phyloP scores from a whole-genome alignment of 2,113 vertebrate species.

The Myxocyprinus asiaticus region DNA sequence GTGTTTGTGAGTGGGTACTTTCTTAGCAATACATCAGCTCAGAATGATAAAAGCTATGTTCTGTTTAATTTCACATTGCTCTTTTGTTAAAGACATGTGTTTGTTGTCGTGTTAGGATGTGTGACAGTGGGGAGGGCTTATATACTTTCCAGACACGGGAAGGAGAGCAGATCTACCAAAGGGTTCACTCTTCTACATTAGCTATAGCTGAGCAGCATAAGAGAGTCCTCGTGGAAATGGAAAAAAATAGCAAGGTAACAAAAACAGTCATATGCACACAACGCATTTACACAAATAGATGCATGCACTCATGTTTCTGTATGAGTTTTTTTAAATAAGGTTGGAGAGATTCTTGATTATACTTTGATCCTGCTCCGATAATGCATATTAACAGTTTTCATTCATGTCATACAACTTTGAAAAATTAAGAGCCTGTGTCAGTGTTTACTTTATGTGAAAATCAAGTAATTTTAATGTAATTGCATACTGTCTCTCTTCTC shows the following conservation, averaged over 20 bases:
- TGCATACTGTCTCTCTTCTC: background rate
- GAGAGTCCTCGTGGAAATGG: constrained; percentile 90
- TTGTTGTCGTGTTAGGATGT: constrained; percentile 79
- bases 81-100: background rate
- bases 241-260: constrained; percentile 91
- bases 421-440: background rate
- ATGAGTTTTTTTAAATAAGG: too few relatives aligned
- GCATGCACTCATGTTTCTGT: too few relatives aligned
- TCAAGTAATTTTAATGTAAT: background rate
- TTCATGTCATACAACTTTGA: background rate
- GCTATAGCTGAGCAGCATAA: constrained; percentile 95
- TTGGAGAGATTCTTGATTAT: too few relatives aligned
- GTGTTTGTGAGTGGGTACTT: constrained; percentile 19
- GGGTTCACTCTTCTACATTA: constrained; percentile 90
- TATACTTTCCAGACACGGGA: constrained; percentile 97
- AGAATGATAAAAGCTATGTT: background rate
- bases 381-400: too few relatives aligned
- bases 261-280: background rate
- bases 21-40: background rate
- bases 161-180: constrained; percentile 95
- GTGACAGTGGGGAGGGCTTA: constrained; percentile 91
- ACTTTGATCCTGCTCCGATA: too few relatives aligned
- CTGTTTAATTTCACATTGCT: background rate
- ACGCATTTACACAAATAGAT: too few relatives aligned
- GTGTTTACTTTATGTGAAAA: background rate